A percentile compares a stretch with the other conserved stretches of the same genome.
These are phyloP conservation scores for Tachyglossus aculeatus DNA, from an alignment of 2,797 vertebrate species.

Conservation along the genomic window DNA sequence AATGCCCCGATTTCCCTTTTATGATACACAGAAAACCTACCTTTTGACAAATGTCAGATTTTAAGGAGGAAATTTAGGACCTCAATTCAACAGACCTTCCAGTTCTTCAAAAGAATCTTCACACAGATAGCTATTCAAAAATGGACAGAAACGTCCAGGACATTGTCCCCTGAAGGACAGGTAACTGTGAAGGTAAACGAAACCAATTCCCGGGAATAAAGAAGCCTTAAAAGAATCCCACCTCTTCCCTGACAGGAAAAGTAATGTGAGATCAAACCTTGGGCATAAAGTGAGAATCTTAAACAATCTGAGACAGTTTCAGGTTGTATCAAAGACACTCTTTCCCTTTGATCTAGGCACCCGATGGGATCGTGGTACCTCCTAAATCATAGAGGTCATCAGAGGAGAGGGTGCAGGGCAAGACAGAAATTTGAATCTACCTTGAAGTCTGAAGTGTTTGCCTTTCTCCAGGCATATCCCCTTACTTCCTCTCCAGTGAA, in stretches of 20 bases:
- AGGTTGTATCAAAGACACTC: slow-evolving; percentile 67
- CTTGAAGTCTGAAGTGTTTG: slow-evolving; percentile 75
- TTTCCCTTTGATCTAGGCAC: slow-evolving; percentile 74
- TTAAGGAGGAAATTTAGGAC: neutral
- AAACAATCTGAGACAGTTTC: slow-evolving; percentile 57
- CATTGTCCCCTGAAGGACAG: slow-evolving; percentile 21
- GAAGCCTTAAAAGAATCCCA: slow-evolving; percentile 43
- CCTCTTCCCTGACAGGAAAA: slow-evolving; percentile 56
- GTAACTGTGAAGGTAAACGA: slow-evolving; percentile 49
- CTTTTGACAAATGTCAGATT: neutral
- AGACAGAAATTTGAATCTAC: slow-evolving; percentile 62
- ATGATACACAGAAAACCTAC: too few relatives aligned
- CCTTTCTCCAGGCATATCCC: slow-evolving; percentile 56
- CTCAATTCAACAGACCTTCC: neutral
- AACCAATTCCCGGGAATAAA: slow-evolving; percentile 55
- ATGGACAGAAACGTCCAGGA: neutral
- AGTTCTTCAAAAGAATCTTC: neutral
- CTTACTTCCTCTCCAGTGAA: slow-evolving; percentile 48
- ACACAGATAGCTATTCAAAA: neutral
- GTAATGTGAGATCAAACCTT: slow-evolving; percentile 57
- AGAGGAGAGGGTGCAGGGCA: slow-evolving; percentile 57
- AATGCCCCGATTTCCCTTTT: neutral
- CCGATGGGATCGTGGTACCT: slow-evolving; percentile 50
- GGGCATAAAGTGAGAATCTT: slow-evolving; percentile 61
- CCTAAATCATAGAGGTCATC: slow-evolving; percentile 62